Percentiles rank a stretch among this genome's conserved stretches.
These are phyloP conservation scores for Brachypteracias leptosomus DNA, from an alignment of 2,113 vertebrate species.

Conservation along the genomic window DNA sequence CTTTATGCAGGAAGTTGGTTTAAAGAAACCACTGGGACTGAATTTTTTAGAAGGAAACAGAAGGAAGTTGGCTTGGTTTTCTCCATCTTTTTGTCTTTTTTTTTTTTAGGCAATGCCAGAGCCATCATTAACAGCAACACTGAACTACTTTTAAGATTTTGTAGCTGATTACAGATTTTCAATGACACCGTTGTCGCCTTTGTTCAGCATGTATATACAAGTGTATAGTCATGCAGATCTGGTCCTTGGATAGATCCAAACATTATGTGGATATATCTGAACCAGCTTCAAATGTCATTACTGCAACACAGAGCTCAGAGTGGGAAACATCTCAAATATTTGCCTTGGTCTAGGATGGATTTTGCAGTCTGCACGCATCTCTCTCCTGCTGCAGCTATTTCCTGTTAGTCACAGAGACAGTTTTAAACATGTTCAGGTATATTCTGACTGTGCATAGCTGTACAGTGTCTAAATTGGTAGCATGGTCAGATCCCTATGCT, in stretches of 20 bases:
- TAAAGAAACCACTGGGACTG: not conserved
- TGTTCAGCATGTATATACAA: not conserved
- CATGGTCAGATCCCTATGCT: not conserved
- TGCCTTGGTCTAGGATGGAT: not conserved
- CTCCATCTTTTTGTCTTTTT: not conserved
- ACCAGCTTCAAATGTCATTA: not conserved
- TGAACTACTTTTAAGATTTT: not conserved
- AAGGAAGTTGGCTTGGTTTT: not conserved
- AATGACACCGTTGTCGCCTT: not conserved
- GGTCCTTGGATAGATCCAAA: not conserved
- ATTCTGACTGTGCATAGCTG: not conserved
- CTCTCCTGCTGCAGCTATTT: not conserved
- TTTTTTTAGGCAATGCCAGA: not conserved
- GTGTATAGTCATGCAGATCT: not conserved
- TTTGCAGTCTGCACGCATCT: not conserved
- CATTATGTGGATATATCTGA: not conserved
- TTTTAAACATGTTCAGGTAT: not conserved
- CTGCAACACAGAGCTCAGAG: not conserved
- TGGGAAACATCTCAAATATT: not conserved
- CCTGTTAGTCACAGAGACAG: not conserved
- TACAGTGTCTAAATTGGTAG: not conserved
- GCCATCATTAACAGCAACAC: not conserved
- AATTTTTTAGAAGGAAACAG: not conserved
- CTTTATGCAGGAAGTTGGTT: not conserved
- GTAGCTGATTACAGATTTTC: not conserved